These are phyloP conservation scores for Indicator indicator DNA, from an alignment of 2,113 vertebrate species.

Conservation along the genomic window DNA sequence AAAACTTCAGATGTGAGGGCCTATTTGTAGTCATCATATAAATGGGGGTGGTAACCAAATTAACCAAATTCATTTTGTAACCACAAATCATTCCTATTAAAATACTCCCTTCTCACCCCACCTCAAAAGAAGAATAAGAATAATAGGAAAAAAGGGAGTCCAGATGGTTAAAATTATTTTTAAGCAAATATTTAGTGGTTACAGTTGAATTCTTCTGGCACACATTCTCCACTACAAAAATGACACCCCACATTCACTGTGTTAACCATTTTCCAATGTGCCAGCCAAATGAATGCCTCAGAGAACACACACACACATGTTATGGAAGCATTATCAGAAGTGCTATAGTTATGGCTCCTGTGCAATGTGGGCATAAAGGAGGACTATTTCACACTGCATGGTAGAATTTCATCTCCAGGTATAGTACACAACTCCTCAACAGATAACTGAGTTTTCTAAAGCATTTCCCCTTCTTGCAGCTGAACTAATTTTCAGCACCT, in stretches of 20 bases:
- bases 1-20: conserved; percentile 69
- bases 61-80: conserved; percentile 74
- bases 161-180: conserved; percentile 85
- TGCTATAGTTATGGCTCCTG: conserved; percentile 2
- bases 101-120: conserved; percentile 69
- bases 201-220: conserved; percentile 78
- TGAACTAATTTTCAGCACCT: not conserved
- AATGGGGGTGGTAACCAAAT: conserved; percentile 74
- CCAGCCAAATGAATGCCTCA: conserved; percentile 73
- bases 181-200: conserved; percentile 81
- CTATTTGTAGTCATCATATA: conserved; percentile 75
- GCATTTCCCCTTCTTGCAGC: not conserved
- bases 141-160: conserved; percentile 68
- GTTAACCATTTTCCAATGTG: conserved; percentile 79
- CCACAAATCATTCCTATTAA: conserved; percentile 74
- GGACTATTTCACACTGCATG: not conserved
- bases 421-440: not conserved
- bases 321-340: conserved; percentile 55
- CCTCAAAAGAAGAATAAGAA: conserved; percentile 70
- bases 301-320: conserved; percentile 51
- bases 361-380: not conserved
- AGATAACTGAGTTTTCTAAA: not conserved
- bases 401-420: not conserved
- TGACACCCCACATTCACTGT: conserved; percentile 73
- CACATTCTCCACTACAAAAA: conserved; percentile 76